Percentiles rank a stretch among this genome's conserved stretches.
Conservation (phyloP, 2,113 vertebrate species). For the Odontophorus gujanensis region DNA sequence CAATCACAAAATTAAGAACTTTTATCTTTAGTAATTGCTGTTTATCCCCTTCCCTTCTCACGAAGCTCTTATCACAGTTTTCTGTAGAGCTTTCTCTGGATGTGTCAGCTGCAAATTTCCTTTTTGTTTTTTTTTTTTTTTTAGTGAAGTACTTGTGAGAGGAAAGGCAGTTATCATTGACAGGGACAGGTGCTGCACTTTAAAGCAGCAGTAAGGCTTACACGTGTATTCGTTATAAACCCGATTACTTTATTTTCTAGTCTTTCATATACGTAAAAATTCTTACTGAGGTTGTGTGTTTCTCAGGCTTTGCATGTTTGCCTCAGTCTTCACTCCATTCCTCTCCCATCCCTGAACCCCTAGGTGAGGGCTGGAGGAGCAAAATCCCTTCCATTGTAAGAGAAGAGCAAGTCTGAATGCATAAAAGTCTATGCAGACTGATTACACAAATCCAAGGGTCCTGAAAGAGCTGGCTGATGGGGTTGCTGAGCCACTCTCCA, state of each 20-base stretch:
- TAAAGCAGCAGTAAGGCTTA: neutral
- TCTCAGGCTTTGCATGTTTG: no score
- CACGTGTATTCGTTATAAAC: neutral
- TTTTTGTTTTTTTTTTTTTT: neutral
- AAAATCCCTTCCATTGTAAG: no score
- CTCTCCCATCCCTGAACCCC: no score
- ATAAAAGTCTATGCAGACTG: no score
- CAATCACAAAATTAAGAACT: neutral
- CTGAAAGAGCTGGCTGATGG: no score
- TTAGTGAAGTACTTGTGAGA: neutral
- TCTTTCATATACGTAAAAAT: neutral
- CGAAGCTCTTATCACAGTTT: neutral
- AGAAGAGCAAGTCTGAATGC: no score
- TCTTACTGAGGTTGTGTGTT: neutral
- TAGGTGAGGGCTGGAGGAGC: no score
- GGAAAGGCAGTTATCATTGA: neutral
- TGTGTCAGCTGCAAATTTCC: neutral
- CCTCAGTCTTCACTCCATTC: no score
- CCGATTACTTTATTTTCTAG: neutral
- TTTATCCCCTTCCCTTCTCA: neutral
- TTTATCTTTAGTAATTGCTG: neutral
- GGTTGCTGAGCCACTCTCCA: no score
- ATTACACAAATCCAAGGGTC: no score
- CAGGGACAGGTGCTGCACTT: neutral
- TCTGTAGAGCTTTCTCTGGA: neutral